Base-by-base conservation (phyloP, 2,888 invertebrate genomes). In the Tubulanus polymorphus region DNA sequence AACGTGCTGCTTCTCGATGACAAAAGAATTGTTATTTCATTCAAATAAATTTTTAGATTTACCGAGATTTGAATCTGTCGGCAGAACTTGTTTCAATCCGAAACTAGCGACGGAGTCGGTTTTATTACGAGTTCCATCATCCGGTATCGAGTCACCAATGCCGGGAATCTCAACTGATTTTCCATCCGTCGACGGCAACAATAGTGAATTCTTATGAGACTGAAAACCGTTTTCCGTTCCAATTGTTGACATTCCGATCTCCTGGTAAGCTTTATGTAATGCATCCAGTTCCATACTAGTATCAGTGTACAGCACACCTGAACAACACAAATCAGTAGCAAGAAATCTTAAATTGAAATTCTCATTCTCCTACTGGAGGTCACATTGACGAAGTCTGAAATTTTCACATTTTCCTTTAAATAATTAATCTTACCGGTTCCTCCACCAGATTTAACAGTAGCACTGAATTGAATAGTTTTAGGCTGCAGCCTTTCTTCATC, bases 261-360 rank as follows among this genome's bases (percentile, higher is more conserved):
- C 71, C 45, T 66, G 60, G 30, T 73, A 60, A 0, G 73, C 73
- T 49, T 68, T 61, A 51, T 75, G 75, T 3, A 72, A 61, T 5
- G 70, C 75, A 56, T 74, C 74, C 20, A 75, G 71, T 57, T 76
- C 76, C 56, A 64, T 63, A 52, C 73, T 73, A 1, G 76, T 75
- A 59, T 74, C 73, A 10, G 74, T 75, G 20, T 72, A 71, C 56
- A 70, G 65, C 27, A 66, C 56, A 30, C 68, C 73, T 71, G 49
- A 5, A 55, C 8, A 37, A 25, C 15, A 10, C 25, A 52, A 23
- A 15, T 26, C 5, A 32, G 3, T 32, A 51, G 12, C 23, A 51
- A 25, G 18, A 48, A 29, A n/a, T n/a, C n/a, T n/a, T n/a, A n/a
- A n/a, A n/a, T n/a, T n/a, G n/a, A n/a, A n/a, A n/a, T n/a, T n/a